Evolutionary conservation across 2,797 vertebrate genomes (phyloP), one percentile per base, ranked within the genome.

Genomic region (Cebuella pygmaea): DNA sequence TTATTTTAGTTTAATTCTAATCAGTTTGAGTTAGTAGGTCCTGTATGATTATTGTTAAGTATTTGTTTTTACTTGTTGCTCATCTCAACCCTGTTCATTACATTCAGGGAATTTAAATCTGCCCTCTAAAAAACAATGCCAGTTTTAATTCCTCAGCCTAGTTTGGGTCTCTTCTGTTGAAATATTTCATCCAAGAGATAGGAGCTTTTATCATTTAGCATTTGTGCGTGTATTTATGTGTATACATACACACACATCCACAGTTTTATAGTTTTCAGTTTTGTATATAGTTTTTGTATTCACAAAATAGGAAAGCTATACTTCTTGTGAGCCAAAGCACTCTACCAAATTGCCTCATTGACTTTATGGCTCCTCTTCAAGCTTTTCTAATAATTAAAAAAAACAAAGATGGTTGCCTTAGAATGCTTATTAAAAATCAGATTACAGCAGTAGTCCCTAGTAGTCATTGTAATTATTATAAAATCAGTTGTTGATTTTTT

Each of bases 381-480:
- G 59, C 36, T 93, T 97, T 87, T 90, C 82, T 96, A 90, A 92
- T 97, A 93, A 95, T 90, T 92, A 74, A 91, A 85, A 61, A 83
- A 90, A 41, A n/a, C 4, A 22, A 64, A 74, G 36, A 41, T 90
- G 36, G 17, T 93, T 95, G 59, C n/a, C 46, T 83, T 90, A 90
- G 59, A 70, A 90, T 95, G 78, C 44, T 88, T 24, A n/a, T 96
- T 94, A 88, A 61, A 93, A 96, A 94, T 41, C 36, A 85, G 17
- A 94, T 74, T 91, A 87, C 91, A 94, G 82, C 44, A 93, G 0
- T 90, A 26, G 27, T 93, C 24, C 92, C 26, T 88, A 55, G 46
- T 36, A 97, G 46, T 36, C 52, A 80, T 0, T 46, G 44, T 95
- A 84, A 94, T 90, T 96, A 22, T 94, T 84, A 82, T 81, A 90